Evolutionary conservation across 2,797 vertebrate genomes (phyloP).

Genomic region (Coregonus sp.): DNA sequence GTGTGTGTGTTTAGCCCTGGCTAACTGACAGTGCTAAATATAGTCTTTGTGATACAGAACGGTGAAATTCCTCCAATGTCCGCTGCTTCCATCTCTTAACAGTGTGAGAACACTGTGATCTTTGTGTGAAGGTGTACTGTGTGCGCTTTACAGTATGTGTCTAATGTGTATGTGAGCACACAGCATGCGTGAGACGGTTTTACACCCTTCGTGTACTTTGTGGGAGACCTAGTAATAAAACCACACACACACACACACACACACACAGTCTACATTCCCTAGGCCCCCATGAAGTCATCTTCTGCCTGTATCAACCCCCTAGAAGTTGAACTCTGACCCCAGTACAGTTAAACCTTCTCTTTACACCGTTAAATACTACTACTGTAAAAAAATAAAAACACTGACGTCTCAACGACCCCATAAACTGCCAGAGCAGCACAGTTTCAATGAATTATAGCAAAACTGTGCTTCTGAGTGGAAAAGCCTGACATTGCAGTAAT

Average conservation of each 20-base stretch:
- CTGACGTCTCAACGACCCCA: conserved; percentile 8
- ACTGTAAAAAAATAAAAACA: conserved; percentile 21
- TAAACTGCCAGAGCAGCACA: neutral
- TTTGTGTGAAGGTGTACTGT: neutral
- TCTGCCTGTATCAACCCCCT: conserved; percentile 46
- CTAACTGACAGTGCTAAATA: neutral
- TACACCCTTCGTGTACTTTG: neutral
- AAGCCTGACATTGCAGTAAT: neutral
- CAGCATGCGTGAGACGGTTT: neutral
- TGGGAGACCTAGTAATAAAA: neutral
- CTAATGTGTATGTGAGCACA: neutral
- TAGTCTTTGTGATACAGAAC: neutral
- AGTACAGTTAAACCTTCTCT: conserved; percentile 54
- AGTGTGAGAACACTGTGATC: neutral
- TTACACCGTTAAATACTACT: conserved; percentile 46
- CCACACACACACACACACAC: neutral
- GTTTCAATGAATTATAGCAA: conserved; percentile 15
- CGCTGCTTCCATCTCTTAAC: neutral
- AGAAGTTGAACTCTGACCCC: conserved; percentile 49
- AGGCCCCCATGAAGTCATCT: conserved; percentile 5
- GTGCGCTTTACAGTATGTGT: neutral
- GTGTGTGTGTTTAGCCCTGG: neutral
- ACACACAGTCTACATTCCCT: conserved; percentile 12
- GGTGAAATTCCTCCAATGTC: neutral
- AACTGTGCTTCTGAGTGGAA: neutral